Conservation (phyloP, 2,113 vertebrate species). For the Dendropsophus ebraccatus region DNA sequence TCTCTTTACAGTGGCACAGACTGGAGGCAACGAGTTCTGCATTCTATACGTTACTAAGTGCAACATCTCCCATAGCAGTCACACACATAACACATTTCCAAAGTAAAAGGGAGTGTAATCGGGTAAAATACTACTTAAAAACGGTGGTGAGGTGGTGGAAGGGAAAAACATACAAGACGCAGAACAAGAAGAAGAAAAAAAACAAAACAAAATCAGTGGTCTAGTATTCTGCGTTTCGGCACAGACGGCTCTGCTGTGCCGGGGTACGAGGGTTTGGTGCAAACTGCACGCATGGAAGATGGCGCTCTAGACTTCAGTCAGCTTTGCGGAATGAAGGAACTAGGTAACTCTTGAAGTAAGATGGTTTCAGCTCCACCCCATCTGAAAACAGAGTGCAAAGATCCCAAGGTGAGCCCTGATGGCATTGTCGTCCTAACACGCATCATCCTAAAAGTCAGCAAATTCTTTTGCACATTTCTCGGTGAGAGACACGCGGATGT, state of each 20-base stretch:
- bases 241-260: slow-evolving; percentile 87
- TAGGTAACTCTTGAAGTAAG: slow-evolving; percentile 84
- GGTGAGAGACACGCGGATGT: slow-evolving; percentile 94
- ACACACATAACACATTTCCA: slow-evolving; percentile 77
- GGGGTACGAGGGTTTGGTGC: slow-evolving; percentile 85
- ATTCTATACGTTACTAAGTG: slow-evolving; percentile 78
- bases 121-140: slow-evolving; percentile 79
- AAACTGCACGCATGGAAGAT: slow-evolving; percentile 86
- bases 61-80: slow-evolving; percentile 79
- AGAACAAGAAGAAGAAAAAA: slow-evolving; percentile 67
- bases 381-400: slow-evolving; percentile 88
- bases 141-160: neutral
- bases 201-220: slow-evolving; percentile 77
- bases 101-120: slow-evolving; percentile 78
- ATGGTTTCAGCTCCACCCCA: slow-evolving; percentile 86
- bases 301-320: slow-evolving; percentile 89
- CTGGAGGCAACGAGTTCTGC: slow-evolving; percentile 77
- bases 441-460: slow-evolving; percentile 91
- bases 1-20: slow-evolving; percentile 68
- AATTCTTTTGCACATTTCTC: slow-evolving; percentile 99
- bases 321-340: slow-evolving; percentile 91
- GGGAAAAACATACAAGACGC: slow-evolving; percentile 74
- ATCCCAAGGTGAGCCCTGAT: slow-evolving; percentile 81
- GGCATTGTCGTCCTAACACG: slow-evolving; percentile 72
- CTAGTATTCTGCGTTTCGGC: slow-evolving; percentile 84